Evolutionary conservation across 2,113 vertebrate species (phyloP).

Genomic region (Alethe diademata): DNA sequence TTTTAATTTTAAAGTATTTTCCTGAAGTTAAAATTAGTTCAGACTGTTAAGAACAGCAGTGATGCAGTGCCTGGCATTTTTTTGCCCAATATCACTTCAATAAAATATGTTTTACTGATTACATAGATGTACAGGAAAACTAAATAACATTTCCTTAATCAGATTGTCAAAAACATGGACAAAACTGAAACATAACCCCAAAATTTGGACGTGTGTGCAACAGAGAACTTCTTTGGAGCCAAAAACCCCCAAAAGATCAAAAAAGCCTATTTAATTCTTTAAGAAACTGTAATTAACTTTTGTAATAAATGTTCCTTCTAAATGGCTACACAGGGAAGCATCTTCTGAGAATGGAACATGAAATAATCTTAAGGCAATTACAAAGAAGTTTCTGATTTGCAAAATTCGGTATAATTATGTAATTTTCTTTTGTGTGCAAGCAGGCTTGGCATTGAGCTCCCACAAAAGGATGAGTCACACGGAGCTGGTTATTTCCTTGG

Average conservation of each 20-base stretch:
- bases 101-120: neutral
- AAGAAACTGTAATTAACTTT: slow-evolving; percentile 46
- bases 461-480: slow-evolving; percentile 44
- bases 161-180: neutral
- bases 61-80: neutral
- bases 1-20: neutral
- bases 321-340: slow-evolving; percentile 20
- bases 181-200: neutral
- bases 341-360: slow-evolving; percentile 26
- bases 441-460: slow-evolving; percentile 49
- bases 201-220: neutral
- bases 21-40: neutral
- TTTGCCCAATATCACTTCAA: neutral
- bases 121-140: neutral
- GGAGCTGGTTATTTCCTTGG: slow-evolving; percentile 43
- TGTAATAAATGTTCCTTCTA: slow-evolving; percentile 39
- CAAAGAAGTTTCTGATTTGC: slow-evolving; percentile 45
- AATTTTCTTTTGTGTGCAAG: slow-evolving; percentile 60
- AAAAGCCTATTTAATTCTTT: neutral
- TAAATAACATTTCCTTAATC: neutral
- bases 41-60: neutral
- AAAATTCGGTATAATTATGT: slow-evolving; percentile 51
- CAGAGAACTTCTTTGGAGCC: neutral
- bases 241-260: neutral
- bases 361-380: slow-evolving; percentile 52